Evolutionary conservation across 2,888 invertebrate species (phyloP), one percentile per base, ranked within the genome.

Genomic region (Disparrhopalites patrizii): DNA sequence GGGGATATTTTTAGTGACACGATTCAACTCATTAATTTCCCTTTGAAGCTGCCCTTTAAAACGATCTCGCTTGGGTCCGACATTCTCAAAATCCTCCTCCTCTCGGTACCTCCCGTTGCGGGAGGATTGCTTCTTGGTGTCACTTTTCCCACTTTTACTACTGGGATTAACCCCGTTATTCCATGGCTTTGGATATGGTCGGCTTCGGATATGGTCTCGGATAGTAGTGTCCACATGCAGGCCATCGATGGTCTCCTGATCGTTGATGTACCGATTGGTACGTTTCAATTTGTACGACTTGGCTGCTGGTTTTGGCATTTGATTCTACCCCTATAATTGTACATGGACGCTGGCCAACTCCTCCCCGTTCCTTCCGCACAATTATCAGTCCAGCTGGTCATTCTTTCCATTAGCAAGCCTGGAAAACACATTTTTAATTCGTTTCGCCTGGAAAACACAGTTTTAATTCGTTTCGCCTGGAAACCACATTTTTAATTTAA

Each of bases 211-310:
- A n/a, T n/a, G n/a, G n/a, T 47, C 23, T 23, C 25, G 20, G 47
- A 47, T 40, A 7, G 5, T 40, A 18, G 47, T 8, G 25, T 47
- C 7, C 3, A 20, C 25, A 47, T 2, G 3, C 3, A 23, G 23
- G 4, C 23, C 43, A 4, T 5, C 20, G 5, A 4, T 8, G 8
- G 47, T 23, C 7, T 60, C 58, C 2, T 20, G n/a, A 18, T 60
- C 60, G 30, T 60, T 60, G 13, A 60, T 50, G 50, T 60, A 60
- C 20, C 50, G 31, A 18, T 60, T 23, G 23, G 60, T 18, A 31
- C 60, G 50, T 23, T 60, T 47, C 15, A 60, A 20, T 31, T 60
- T 60, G 50, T 60, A 60, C n/a, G 60, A 43, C 23, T 43, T 43
- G 5, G 60, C 47, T 15, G 60, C 47, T 15, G 20, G 50, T 13